These are phyloP conservation scores for Andrena haemorrhoa DNA, from an alignment of 2,888 invertebrate genomes.

Conservation along the genomic window DNA sequence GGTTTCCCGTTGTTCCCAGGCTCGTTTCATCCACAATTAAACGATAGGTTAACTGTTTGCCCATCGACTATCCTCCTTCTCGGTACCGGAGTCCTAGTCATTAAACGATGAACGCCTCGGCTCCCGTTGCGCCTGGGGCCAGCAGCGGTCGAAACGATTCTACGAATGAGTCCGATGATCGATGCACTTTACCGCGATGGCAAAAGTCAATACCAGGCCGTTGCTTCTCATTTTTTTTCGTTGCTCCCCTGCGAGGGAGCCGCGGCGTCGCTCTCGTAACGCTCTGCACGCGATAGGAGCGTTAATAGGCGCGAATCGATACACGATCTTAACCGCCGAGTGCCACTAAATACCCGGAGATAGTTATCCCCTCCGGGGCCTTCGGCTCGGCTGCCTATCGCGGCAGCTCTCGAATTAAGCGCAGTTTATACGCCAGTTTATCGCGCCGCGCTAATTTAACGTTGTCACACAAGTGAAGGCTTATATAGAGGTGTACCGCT, in stretches of 20 bases:
- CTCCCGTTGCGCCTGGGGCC: slow-evolving; percentile 52
- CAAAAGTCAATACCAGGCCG: slow-evolving; percentile 53
- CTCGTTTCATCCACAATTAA: slow-evolving; percentile 47
- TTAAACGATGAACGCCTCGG: slow-evolving; percentile 65
- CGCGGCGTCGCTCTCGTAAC: neutral
- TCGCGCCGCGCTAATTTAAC: slow-evolving; percentile 63
- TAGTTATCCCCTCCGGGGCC: slow-evolving; percentile 42
- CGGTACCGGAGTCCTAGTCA: slow-evolving; percentile 48
- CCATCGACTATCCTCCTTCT: slow-evolving; percentile 44
- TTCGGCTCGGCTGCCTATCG: slow-evolving; percentile 24
- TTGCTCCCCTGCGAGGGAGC: neutral
- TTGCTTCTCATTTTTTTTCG: slow-evolving; percentile 6
- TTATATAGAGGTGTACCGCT: slow-evolving; percentile 24
- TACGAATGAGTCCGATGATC: slow-evolving; percentile 58
- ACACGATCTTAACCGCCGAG: slow-evolving; percentile 46
- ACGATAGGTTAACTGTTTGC: slow-evolving; percentile 48
- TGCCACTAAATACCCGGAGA: slow-evolving; percentile 56
- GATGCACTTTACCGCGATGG: slow-evolving; percentile 42
- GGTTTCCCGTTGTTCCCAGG: slow-evolving; percentile 13
- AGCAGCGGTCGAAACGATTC: slow-evolving; percentile 32
- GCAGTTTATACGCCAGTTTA: slow-evolving; percentile 55
- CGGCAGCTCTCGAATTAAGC: slow-evolving; percentile 57
- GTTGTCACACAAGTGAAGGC: slow-evolving; percentile 62
- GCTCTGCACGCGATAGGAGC: slow-evolving; percentile 6
- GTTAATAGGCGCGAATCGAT: slow-evolving; percentile 54